A percentile compares a stretch with the other conserved stretches of the same genome.
Conservation (phyloP, 2,797 vertebrate species). For the Synanceia verrucosa region DNA sequence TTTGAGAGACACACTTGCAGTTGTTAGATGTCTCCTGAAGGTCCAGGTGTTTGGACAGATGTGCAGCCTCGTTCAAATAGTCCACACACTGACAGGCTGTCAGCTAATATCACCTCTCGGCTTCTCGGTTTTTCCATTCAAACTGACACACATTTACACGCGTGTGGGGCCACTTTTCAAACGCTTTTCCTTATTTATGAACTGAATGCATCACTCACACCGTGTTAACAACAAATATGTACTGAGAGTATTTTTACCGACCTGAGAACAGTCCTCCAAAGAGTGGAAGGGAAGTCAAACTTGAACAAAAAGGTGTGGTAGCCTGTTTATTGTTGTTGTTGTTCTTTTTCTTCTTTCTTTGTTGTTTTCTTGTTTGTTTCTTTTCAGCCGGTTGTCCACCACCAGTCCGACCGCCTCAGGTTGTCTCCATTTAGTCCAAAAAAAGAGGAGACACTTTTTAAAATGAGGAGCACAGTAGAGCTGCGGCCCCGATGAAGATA, state of each 20-base stretch:
- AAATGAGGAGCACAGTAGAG: slow-evolving; percentile 23
- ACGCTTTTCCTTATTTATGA: background rate
- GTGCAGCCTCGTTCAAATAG: background rate
- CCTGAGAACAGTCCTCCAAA: slow-evolving; percentile 41
- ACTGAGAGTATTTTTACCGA: slow-evolving; percentile 25
- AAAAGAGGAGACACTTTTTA: background rate
- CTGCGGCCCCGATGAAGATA: slow-evolving; percentile 10
- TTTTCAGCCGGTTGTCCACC: background rate
- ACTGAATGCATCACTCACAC: fast-evolving
- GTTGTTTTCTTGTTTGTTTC: background rate
- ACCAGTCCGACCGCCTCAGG: slow-evolving; percentile 16
- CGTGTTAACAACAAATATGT: no score
- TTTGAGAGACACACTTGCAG: background rate
- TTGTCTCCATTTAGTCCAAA: slow-evolving; percentile 58
- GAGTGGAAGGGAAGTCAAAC: background rate
- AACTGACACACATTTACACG: background rate
- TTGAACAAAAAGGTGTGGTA: background rate
- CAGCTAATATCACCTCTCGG: background rate
- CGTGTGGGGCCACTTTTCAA: background rate
- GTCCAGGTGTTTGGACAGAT: background rate
- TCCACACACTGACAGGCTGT: slow-evolving; percentile 3
- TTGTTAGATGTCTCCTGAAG: background rate
- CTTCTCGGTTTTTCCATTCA: slow-evolving; percentile 42
- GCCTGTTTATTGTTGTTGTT: background rate
- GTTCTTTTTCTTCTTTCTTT: no score